phyloP scores from a whole-genome alignment of 2,113 vertebrate species.

The Heterotilapia buettikoferi region DNA sequence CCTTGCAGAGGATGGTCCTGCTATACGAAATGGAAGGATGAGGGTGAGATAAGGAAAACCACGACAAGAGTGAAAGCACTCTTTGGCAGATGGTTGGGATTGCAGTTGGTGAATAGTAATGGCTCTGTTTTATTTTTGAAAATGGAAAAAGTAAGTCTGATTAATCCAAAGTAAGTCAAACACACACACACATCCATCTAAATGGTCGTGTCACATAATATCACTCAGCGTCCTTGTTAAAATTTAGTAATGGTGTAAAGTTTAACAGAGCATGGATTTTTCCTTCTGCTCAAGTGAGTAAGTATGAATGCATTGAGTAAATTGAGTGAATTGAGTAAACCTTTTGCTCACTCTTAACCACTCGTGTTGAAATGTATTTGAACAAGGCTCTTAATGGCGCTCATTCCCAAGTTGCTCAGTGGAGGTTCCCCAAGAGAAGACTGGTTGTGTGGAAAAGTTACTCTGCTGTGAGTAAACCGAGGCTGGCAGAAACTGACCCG shows the following conservation, averaged over 20 bases:
- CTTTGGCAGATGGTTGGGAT: background rate
- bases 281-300: background rate
- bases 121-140: background rate
- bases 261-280: background rate
- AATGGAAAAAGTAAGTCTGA: background rate
- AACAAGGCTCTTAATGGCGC: background rate
- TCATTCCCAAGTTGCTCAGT: background rate
- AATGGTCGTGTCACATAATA: background rate
- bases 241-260: background rate
- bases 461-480: background rate
- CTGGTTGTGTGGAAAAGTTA: background rate
- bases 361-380: background rate
- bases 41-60: slow-evolving; percentile 77
- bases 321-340: background rate
- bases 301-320: background rate
- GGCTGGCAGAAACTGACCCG: background rate
- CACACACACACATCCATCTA: background rate
- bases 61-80: background rate
- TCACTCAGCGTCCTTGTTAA: background rate
- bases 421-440: background rate
- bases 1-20: slow-evolving; percentile 95
- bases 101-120: background rate
- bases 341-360: background rate
- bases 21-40: slow-evolving; percentile 96
- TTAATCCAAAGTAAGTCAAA: background rate